These are phyloP conservation scores for Neopipo cinnamomea DNA, from an alignment of 2,113 vertebrate genomes.

Conservation along the genomic window DNA sequence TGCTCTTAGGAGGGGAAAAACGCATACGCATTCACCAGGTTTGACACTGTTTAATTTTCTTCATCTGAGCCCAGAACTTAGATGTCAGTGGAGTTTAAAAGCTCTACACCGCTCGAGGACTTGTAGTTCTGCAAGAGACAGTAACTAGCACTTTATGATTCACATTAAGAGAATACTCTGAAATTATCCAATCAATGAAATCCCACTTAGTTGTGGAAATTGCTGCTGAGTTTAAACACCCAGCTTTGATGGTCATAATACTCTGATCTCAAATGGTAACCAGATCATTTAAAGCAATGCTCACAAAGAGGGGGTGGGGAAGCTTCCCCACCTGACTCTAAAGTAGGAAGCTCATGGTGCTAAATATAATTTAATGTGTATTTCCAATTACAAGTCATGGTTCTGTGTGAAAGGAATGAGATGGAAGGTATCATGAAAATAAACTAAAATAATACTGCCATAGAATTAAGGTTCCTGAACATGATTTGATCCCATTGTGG, in stretches of 20 bases:
- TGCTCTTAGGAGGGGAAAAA: not conserved
- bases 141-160: conserved; percentile 47
- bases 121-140: not conserved
- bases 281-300: not conserved
- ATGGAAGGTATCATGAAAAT: not conserved
- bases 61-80: conserved; percentile 10
- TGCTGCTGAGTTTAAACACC: not conserved
- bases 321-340: not conserved
- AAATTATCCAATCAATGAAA: conserved; percentile 55
- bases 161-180: conserved; percentile 25
- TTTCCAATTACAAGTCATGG: not conserved
- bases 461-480: not conserved
- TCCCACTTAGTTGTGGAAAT: conserved; percentile 29
- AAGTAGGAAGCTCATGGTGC: not conserved
- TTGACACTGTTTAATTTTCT: conserved; percentile 40
- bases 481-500: conserved; percentile 4
- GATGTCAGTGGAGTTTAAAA: conserved; percentile 20
- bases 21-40: not conserved
- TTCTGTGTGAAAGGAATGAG: not conserved
- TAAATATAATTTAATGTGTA: conserved; percentile 11
- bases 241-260: not conserved
- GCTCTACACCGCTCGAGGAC: not conserved
- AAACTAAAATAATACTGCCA: not conserved
- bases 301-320: not conserved
- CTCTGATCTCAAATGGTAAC: not conserved